These are phyloP conservation scores for Drosophila acutilabella DNA, from an alignment of 2,888 invertebrate genomes.

Conservation along the genomic window DNA sequence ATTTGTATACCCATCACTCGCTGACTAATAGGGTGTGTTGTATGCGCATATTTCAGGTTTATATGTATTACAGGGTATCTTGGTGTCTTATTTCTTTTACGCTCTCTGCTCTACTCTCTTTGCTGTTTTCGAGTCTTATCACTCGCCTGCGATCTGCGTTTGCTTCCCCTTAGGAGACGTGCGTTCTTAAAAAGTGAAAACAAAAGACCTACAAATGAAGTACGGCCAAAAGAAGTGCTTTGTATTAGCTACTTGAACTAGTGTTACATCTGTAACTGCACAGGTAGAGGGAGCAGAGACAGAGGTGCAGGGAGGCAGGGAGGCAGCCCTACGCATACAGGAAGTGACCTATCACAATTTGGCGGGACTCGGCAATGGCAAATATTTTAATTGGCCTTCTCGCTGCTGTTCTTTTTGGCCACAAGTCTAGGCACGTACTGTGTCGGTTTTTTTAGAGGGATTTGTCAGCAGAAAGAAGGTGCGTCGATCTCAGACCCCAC, in stretches of 20 bases:
- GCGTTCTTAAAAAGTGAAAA: slow-evolving; percentile 50
- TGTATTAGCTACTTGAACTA: slow-evolving; percentile 34
- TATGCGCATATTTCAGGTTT: too few relatives aligned
- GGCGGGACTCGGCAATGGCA: slow-evolving; percentile 53
- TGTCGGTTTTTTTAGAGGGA: too few relatives aligned
- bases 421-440: neutral
- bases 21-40: neutral
- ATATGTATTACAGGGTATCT: neutral
- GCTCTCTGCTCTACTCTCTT: slow-evolving; percentile 32
- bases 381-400: slow-evolving; percentile 75
- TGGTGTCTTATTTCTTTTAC: slow-evolving; percentile 20
- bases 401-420: slow-evolving; percentile 13
- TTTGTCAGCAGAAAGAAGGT: too few relatives aligned
- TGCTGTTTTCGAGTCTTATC: slow-evolving; percentile 60
- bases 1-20: neutral
- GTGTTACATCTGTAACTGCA: slow-evolving; percentile 17
- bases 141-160: slow-evolving; percentile 58
- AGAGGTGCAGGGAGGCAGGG: neutral
- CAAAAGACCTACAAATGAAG: slow-evolving; percentile 55
- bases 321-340: slow-evolving; percentile 21
- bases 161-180: slow-evolving; percentile 22
- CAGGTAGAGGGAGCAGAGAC: neutral
- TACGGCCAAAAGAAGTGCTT: slow-evolving; percentile 27
- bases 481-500: too few relatives aligned
- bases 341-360: slow-evolving; percentile 75